Conservation (phyloP, 2,113 vertebrate species). For the Bufo bufo region DNA sequence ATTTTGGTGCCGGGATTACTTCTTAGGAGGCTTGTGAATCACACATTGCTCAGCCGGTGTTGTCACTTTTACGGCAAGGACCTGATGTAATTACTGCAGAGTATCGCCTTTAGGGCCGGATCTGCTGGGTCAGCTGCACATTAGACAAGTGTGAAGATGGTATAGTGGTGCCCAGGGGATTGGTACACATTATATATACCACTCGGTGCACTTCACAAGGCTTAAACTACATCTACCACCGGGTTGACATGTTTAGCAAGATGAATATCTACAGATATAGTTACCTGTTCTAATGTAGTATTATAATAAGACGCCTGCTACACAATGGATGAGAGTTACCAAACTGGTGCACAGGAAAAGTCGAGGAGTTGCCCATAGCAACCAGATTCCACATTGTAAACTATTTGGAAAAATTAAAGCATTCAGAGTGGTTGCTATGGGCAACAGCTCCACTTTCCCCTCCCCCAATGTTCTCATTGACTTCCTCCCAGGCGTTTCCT, state of each 20-base stretch:
- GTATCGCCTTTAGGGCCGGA: neutral
- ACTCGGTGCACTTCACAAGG: neutral
- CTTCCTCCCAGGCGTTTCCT: too few relatives aligned
- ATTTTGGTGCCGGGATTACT: neutral
- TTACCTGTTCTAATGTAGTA: too few relatives aligned
- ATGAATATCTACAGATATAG: neutral
- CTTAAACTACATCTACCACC: neutral
- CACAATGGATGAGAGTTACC: too few relatives aligned
- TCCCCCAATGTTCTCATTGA: too few relatives aligned
- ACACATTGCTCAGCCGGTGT: conserved; percentile 23
- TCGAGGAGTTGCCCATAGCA: neutral
- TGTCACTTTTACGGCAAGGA: conserved; percentile 30
- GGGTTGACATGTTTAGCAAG: neutral
- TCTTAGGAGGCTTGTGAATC: conserved; percentile 44
- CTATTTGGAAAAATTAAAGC: too few relatives aligned
- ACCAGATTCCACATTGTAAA: neutral
- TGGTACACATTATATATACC: neutral
- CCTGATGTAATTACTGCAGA: neutral
- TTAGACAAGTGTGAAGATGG: conserved; percentile 18
- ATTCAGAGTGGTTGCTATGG: too few relatives aligned
- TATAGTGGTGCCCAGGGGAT: neutral
- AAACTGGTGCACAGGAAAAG: too few relatives aligned
- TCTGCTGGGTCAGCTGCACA: conserved; percentile 31
- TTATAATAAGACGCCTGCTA: too few relatives aligned
- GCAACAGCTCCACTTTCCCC: too few relatives aligned